A percentile compares a stretch with the other conserved stretches of the same genome.
Evolutionary conservation across 2,888 invertebrate species (phyloP).

Genomic region (Oligia strigilis): DNA sequence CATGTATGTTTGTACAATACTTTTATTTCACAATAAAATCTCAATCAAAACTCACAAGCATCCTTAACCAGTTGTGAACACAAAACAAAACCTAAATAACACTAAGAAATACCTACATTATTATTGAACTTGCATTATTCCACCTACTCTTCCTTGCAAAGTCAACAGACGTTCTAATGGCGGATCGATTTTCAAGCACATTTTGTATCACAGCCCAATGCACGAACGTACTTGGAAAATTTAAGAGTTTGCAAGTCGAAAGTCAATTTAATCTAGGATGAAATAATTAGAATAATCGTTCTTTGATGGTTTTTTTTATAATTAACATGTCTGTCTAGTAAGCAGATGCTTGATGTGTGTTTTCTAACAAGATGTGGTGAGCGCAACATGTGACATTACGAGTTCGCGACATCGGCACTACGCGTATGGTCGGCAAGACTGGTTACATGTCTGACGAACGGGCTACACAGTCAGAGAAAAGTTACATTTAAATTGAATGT

Average conservation of each 20-base stretch:
- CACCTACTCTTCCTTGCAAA: slow-evolving; percentile 58
- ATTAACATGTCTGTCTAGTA: slow-evolving; percentile 55
- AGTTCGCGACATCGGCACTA: slow-evolving; percentile 26
- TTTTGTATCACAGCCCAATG: slow-evolving; percentile 72
- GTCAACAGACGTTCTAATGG: slow-evolving; percentile 62
- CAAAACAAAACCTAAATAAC: slow-evolving; percentile 84
- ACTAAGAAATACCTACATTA: slow-evolving; percentile 80
- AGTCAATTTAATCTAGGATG: slow-evolving; percentile 48
- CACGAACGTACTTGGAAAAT: slow-evolving; percentile 55
- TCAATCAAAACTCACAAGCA: slow-evolving; percentile 88
- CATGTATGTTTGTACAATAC: slow-evolving; percentile 79
- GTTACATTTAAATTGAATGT: slow-evolving; percentile 36
- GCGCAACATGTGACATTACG: slow-evolving; percentile 1
- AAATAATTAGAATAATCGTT: slow-evolving; percentile 55
- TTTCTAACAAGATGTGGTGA: slow-evolving; percentile 17
- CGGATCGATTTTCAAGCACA: slow-evolving; percentile 68
- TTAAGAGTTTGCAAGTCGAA: slow-evolving; percentile 62
- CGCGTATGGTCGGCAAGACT: slow-evolving; percentile 10
- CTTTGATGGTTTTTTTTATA: slow-evolving; percentile 50
- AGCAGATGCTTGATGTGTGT: slow-evolving; percentile 56
- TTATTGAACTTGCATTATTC: slow-evolving; percentile 69
- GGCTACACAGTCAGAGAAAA: slow-evolving; percentile 58
- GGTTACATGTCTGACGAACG: slow-evolving; percentile 11
- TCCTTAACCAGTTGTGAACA: slow-evolving; percentile 83
- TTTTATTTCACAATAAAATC: slow-evolving; percentile 89